Evolutionary conservation across 2,888 invertebrate genomes (phyloP).

Genomic region (Brachyopa scutellaris): DNA sequence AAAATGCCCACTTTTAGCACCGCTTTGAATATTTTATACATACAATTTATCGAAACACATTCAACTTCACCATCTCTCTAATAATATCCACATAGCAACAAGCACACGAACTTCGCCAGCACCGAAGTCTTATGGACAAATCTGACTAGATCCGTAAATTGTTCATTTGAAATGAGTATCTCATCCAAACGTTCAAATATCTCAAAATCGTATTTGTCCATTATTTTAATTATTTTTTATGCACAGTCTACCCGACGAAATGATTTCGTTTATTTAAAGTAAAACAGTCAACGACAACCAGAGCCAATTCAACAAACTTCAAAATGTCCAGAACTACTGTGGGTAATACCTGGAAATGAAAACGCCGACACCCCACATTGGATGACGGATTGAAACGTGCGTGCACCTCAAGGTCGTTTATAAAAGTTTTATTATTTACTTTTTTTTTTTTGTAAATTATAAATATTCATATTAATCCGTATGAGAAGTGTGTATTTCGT

Average conservation of each 20-base stretch:
- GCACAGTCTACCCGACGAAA: not conserved
- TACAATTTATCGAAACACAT: too few relatives aligned
- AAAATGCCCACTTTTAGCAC: too few relatives aligned
- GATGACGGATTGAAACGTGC: slow-evolving; percentile 37
- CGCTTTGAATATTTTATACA: too few relatives aligned
- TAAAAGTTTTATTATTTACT: not conserved
- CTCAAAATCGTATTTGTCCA: slow-evolving; percentile 66
- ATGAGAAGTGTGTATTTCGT: not conserved
- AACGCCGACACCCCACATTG: slow-evolving; percentile 30
- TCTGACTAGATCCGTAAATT: slow-evolving; percentile 50
- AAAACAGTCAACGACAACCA: slow-evolving; percentile 23
- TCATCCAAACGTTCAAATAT: slow-evolving; percentile 67
- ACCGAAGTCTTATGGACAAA: slow-evolving; percentile 56
- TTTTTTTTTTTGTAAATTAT: slow-evolving; percentile 16
- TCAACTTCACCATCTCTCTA: too few relatives aligned
- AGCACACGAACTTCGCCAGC: slow-evolving; percentile 46
- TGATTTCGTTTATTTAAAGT: not conserved
- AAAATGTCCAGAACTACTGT: slow-evolving; percentile 53
- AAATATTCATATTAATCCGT: slow-evolving; percentile 25
- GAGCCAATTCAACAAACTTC: slow-evolving; percentile 28
- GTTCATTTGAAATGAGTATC: slow-evolving; percentile 61
- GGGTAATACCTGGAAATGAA: slow-evolving; percentile 28
- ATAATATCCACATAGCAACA: slow-evolving; percentile 52
- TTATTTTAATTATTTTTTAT: slow-evolving; percentile 10
- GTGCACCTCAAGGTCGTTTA: slow-evolving; percentile 47